Evolutionary conservation across 2,797 vertebrate genomes (phyloP).

Genomic region (Coregonus sp.): DNA sequence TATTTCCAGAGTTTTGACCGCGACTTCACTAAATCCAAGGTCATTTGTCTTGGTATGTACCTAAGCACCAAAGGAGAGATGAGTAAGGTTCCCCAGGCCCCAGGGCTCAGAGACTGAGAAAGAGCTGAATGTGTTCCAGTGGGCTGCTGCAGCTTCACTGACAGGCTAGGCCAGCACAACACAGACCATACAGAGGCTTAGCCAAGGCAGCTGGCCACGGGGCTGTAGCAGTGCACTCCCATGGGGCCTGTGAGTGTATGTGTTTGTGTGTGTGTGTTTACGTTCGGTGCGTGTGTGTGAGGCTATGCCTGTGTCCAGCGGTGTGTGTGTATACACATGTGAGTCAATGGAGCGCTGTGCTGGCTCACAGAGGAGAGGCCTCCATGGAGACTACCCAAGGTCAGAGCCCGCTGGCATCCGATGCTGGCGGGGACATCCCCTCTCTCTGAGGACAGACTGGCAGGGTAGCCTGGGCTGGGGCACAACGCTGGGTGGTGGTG

Average conservation of each 20-base stretch:
- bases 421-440: constrained; percentile 30
- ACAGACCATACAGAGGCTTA: not conserved
- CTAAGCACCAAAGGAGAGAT: not conserved
- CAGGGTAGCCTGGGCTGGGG: not conserved
- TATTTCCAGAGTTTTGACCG: not conserved
- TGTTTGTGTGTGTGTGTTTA: not conserved
- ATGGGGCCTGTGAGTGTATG: not conserved
- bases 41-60: not conserved
- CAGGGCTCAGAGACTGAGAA: not conserved
- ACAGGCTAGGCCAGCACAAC: not conserved
- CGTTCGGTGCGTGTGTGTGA: constrained; percentile 2
- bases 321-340: not conserved
- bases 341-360: constrained; percentile 11
- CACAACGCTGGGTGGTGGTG: not conserved
- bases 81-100: not conserved
- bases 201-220: not conserved
- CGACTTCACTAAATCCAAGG: not conserved
- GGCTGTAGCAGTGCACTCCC: not conserved
- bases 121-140: too few relatives aligned
- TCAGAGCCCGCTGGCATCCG: constrained; percentile 35
- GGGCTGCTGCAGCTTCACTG: not conserved
- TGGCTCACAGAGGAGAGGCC: constrained; percentile 21
- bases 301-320: constrained; percentile 6
- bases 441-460: constrained; percentile 11
- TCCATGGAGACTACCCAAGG: constrained; percentile 53